These are phyloP conservation scores for Calliopum simillimum DNA, from an alignment of 2,888 invertebrate genomes.

Conservation along the genomic window DNA sequence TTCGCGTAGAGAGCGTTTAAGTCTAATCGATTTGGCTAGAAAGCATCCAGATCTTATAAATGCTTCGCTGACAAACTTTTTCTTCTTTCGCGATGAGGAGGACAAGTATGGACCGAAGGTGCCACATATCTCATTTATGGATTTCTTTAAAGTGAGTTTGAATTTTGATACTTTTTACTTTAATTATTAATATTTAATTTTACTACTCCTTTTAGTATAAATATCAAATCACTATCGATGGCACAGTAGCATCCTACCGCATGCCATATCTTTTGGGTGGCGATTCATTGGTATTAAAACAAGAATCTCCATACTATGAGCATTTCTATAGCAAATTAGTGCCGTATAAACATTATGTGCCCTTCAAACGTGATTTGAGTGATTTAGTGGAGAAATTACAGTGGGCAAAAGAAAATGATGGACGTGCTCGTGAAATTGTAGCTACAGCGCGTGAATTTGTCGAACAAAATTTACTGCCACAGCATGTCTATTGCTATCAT, in stretches of 20 bases:
- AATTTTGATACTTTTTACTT: background rate
- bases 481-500: slow-evolving; percentile 90
- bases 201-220: slow-evolving; percentile 77
- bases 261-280: slow-evolving; percentile 92
- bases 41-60: slow-evolving; percentile 84
- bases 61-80: slow-evolving; percentile 94
- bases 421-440: slow-evolving; percentile 75
- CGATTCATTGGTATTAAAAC: slow-evolving; percentile 89
- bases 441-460: slow-evolving; percentile 78
- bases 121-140: slow-evolving; percentile 88
- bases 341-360: slow-evolving; percentile 85
- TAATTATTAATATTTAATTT: background rate
- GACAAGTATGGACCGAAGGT: slow-evolving; percentile 87
- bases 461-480: slow-evolving; percentile 82
- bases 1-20: slow-evolving; percentile 84
- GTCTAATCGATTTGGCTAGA: slow-evolving; percentile 83
- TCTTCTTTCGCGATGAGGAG: slow-evolving; percentile 90
- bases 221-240: slow-evolving; percentile 94
- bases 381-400: slow-evolving; percentile 82
- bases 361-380: slow-evolving; percentile 82
- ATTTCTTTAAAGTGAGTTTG: slow-evolving; percentile 88
- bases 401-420: slow-evolving; percentile 83
- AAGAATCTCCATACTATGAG: slow-evolving; percentile 94
- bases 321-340: slow-evolving; percentile 86
- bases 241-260: slow-evolving; percentile 96